Evolutionary conservation across 2,113 vertebrate species (phyloP).

Genomic region (Cryptotis parvus): DNA sequence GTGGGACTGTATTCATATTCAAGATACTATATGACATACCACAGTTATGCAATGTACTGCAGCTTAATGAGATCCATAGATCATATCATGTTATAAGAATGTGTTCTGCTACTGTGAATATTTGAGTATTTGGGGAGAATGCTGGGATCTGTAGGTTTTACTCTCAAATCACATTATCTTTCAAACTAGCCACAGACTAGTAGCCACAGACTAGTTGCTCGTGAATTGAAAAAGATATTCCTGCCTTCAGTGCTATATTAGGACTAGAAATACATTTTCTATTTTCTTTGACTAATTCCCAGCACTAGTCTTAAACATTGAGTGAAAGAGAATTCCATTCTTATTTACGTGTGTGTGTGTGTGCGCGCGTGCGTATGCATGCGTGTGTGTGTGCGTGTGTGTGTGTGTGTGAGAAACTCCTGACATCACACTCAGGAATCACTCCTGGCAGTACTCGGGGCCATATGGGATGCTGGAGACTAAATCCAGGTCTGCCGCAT

Average conservation of each 20-base stretch:
- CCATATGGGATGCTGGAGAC: too few relatives aligned
- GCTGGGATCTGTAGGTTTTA: conserved; percentile 22
- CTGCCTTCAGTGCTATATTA: background rate
- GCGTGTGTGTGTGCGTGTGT: too few relatives aligned
- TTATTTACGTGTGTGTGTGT: background rate
- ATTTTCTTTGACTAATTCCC: background rate
- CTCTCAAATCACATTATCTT: background rate
- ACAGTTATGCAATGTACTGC: conserved; percentile 35
- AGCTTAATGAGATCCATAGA: conserved; percentile 17
- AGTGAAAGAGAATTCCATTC: background rate
- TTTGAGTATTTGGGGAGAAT: background rate
- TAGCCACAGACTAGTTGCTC: background rate
- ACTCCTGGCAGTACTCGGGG: too few relatives aligned
- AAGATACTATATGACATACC: background rate
- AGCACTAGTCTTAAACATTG: background rate
- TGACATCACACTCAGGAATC: too few relatives aligned
- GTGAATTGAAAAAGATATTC: background rate
- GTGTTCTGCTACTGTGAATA: background rate
- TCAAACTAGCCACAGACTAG: background rate
- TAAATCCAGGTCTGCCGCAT: too few relatives aligned
- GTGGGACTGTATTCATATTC: background rate
- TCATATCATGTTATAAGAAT: background rate
- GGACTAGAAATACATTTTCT: background rate
- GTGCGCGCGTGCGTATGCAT: too few relatives aligned
- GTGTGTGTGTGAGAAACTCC: too few relatives aligned